Percentiles rank a stretch among this genome's conserved stretches.
Conservation (phyloP, 2,797 vertebrate species). For the Amazona finschi region DNA sequence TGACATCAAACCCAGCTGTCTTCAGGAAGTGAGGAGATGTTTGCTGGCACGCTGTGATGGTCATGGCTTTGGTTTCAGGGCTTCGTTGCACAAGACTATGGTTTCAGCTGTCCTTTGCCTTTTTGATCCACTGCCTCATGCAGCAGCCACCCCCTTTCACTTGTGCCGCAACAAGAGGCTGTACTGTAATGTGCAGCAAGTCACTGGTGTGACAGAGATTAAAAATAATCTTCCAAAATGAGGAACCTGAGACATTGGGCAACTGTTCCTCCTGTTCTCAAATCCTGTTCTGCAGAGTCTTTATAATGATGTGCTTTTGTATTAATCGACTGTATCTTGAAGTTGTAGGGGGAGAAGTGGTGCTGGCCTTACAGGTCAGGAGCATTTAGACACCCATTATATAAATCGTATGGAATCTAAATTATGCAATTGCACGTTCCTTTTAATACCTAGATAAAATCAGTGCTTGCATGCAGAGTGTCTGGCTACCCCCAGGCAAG, state of each 20-base stretch:
- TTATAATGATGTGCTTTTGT: neutral
- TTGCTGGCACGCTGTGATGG: neutral
- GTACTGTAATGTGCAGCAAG: neutral
- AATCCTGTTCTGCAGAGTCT: neutral
- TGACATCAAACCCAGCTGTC: neutral
- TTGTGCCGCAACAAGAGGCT: neutral
- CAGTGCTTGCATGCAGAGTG: neutral
- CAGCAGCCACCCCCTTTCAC: neutral
- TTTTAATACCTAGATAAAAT: neutral
- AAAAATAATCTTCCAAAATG: neutral
- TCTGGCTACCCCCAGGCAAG: neutral
- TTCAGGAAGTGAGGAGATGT: neutral
- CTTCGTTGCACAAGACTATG: neutral
- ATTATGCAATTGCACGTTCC: neutral
- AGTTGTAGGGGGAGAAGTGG: neutral
- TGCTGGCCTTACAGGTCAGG: neutral
- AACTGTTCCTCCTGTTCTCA: neutral
- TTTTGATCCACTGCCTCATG: neutral
- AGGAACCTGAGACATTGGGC: neutral
- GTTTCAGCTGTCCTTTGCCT: neutral
- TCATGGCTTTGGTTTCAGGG: neutral
- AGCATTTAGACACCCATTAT: neutral
- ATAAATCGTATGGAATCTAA: neutral
- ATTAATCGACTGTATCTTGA: neutral
- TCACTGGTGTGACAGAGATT: neutral